phyloP scores from a whole-genome alignment of 1,140 invertebrate genomes.

The Dinothrombium tinctorium region DNA sequence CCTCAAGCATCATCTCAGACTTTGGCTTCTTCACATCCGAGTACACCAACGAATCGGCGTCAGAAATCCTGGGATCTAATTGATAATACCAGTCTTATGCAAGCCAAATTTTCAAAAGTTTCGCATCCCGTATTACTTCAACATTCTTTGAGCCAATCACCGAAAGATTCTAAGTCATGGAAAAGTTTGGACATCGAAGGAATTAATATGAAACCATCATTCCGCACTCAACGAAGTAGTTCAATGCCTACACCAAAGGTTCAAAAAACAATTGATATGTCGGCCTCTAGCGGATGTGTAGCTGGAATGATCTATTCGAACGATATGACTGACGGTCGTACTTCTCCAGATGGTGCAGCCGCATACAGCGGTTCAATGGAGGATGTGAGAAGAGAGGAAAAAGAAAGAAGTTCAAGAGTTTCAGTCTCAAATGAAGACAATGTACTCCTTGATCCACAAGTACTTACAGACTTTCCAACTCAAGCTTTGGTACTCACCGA shows the following conservation, averaged over 20 bases:
- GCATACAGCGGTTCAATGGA: background rate
- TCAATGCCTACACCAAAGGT: conserved; percentile 51
- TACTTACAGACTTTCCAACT: conserved; percentile 66
- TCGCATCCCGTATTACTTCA: too few relatives aligned
- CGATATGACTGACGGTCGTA: background rate
- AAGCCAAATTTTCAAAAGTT: background rate
- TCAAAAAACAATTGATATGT: conserved; percentile 26
- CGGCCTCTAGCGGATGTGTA: background rate
- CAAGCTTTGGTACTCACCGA: conserved; percentile 83
- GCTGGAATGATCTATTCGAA: conserved; percentile 1
- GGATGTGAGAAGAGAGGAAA: conserved; percentile 6
- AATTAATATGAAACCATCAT: conserved; percentile 37
- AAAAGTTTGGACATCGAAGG: conserved; percentile 34
- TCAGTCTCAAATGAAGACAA: conserved; percentile 86
- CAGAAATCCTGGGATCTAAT: conserved; percentile 69
- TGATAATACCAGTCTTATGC: background rate
- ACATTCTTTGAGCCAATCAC: too few relatives aligned
- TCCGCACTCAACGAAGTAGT: conserved; percentile 70
- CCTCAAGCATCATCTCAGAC: background rate
- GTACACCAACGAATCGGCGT: conserved; percentile 24
- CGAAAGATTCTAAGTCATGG: conserved; percentile 24
- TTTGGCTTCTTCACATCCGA: conserved; percentile 4
- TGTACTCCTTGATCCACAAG: conserved; percentile 74
- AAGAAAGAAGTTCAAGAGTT: conserved; percentile 47
- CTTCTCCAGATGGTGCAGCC: background rate